These are phyloP conservation scores for Malacoctenus gilli DNA, from an alignment of 2,797 vertebrate genomes.

Conservation along the genomic window DNA sequence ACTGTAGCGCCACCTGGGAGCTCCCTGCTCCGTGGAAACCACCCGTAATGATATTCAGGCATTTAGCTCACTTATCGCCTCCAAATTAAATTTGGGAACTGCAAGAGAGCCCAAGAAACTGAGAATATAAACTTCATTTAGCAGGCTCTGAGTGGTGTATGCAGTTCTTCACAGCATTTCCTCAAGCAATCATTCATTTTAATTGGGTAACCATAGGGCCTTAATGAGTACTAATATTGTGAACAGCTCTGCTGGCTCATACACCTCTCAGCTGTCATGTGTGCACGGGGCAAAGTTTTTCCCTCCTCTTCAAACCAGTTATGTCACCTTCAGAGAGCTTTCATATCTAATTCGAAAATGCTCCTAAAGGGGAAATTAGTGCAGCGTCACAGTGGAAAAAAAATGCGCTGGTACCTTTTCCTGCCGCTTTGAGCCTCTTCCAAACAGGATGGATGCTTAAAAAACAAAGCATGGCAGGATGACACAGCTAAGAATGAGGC, in stretches of 20 bases:
- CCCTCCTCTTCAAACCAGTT: slow-evolving; percentile 49
- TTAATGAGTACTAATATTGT: slow-evolving; percentile 55
- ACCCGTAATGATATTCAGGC: slow-evolving; percentile 27
- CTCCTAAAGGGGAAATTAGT: slow-evolving; percentile 30
- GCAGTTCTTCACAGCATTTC: slow-evolving; percentile 37
- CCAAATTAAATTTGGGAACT: slow-evolving; percentile 43
- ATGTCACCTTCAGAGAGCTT: slow-evolving; percentile 44
- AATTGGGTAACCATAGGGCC: slow-evolving; percentile 45
- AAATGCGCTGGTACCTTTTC: slow-evolving; percentile 9
- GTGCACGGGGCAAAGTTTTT: slow-evolving; percentile 35
- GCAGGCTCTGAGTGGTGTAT: slow-evolving; percentile 15
- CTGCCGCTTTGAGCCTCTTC: background rate
- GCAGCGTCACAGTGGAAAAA: slow-evolving; percentile 9
- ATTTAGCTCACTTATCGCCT: slow-evolving; percentile 39
- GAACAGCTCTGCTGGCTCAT: slow-evolving; percentile 40
- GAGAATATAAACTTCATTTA: slow-evolving; percentile 36
- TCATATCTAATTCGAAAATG: slow-evolving; percentile 32
- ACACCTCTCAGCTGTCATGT: slow-evolving; percentile 39
- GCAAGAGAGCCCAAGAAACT: slow-evolving; percentile 18
- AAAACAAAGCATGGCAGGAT: background rate
- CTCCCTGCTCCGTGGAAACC: slow-evolving; percentile 5
- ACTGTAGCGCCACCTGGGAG: slow-evolving; percentile 20
- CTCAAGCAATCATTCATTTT: slow-evolving; percentile 48
- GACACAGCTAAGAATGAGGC: background rate
- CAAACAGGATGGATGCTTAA: background rate